Evolutionary conservation across 2,113 vertebrate species (phyloP).

Genomic region (Chaetodon trifascialis): DNA sequence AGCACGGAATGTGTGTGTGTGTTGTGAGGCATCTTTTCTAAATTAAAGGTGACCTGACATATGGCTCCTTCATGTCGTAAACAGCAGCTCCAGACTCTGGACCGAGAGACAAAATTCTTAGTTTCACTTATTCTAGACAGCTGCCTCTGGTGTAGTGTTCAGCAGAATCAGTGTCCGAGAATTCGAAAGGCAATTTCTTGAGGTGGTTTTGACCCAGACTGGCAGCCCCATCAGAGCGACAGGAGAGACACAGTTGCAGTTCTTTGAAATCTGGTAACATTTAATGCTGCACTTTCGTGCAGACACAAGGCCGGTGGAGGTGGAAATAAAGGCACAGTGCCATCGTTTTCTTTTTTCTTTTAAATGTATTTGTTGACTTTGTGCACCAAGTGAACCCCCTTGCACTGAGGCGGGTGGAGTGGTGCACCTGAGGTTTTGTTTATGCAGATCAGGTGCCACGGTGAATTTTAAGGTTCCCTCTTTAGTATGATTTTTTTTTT

Average conservation of each 20-base stretch:
- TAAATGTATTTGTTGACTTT: slow-evolving; percentile 3
- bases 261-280: slow-evolving; percentile 30
- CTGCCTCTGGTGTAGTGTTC: slow-evolving; percentile 37
- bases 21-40: slow-evolving; percentile 31
- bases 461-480: not conserved
- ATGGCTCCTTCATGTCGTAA: slow-evolving; percentile 55
- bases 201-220: slow-evolving; percentile 33
- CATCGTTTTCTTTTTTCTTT: slow-evolving; percentile 1
- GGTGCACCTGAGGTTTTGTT: not conserved
- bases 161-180: slow-evolving; percentile 16
- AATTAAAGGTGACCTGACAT: slow-evolving; percentile 55
- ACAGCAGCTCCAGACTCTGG: slow-evolving; percentile 50
- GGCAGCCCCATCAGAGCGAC: slow-evolving; percentile 28
- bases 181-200: slow-evolving; percentile 36
- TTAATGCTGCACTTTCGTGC: slow-evolving; percentile 4
- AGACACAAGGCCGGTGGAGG: slow-evolving; percentile 17
- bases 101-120: slow-evolving; percentile 35
- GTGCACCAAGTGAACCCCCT: not conserved
- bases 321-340: slow-evolving; percentile 2
- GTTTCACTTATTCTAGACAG: slow-evolving; percentile 37
- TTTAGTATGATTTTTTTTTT: not conserved
- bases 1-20: not conserved
- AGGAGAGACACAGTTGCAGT: not conserved
- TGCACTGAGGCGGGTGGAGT: not conserved
- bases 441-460: slow-evolving; percentile 18